These are phyloP conservation scores for Urocolius indicus DNA, from an alignment of 2,113 vertebrate species.

Conservation along the genomic window DNA sequence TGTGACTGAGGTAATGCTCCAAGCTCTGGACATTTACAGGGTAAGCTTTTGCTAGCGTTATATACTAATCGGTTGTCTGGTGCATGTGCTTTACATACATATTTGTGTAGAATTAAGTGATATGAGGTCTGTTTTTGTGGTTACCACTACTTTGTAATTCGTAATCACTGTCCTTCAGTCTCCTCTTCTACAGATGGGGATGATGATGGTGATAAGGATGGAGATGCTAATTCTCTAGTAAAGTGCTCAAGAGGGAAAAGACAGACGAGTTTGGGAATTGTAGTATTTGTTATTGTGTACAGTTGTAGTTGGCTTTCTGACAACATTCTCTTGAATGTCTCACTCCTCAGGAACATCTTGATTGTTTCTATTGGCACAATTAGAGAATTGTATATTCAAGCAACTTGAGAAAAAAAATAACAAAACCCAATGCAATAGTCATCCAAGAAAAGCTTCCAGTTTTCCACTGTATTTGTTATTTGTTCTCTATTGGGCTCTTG, in stretches of 20 bases:
- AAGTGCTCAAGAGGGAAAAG: not conserved
- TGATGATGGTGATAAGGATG: not conserved
- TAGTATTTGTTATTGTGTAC: not conserved
- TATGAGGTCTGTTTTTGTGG: fast-evolving
- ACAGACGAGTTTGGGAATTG: not conserved
- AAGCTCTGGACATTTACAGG: not conserved
- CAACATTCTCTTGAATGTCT: not conserved
- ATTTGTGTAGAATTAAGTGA: not conserved
- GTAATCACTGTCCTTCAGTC: not conserved
- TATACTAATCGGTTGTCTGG: not conserved
- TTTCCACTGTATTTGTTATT: not conserved
- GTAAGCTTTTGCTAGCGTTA: not conserved
- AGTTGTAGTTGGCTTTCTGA: not conserved
- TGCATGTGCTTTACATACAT: not conserved
- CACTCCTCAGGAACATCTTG: not conserved
- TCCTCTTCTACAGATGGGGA: not conserved
- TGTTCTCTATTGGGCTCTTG: not conserved
- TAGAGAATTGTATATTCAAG: not conserved
- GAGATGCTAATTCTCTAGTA: not conserved
- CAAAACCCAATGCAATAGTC: not conserved
- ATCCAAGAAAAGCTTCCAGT: not conserved
- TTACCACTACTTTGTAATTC: not conserved
- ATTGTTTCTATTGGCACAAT: not conserved
- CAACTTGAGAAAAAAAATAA: not conserved
- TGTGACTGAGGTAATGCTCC: not conserved